phyloP scores from a whole-genome alignment of 1,140 invertebrate genomes.

The Dendrolimus kikuchii region DNA sequence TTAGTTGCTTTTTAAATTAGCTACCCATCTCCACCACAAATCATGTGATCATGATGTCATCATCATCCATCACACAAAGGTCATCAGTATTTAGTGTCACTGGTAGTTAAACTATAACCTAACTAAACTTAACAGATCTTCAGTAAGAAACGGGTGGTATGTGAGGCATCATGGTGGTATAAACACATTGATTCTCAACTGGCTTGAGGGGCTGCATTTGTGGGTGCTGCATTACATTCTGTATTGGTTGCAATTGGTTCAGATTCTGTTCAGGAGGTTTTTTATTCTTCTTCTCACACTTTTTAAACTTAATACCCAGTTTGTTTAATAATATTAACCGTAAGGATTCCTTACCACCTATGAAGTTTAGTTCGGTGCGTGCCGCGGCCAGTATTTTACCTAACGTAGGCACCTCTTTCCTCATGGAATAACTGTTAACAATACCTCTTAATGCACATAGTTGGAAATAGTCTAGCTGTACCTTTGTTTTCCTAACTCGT shows the following conservation, averaged over 20 bases:
- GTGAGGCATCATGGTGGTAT: conserved; percentile 56
- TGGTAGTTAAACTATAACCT: too few relatives aligned
- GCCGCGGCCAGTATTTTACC: conserved; percentile 58
- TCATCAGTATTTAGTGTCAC: too few relatives aligned
- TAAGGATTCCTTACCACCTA: conserved; percentile 57
- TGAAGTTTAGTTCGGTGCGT: conserved; percentile 53
- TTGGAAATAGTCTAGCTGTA: conserved; percentile 61
- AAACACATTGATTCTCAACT: conserved; percentile 53
- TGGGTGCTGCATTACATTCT: conserved; percentile 36
- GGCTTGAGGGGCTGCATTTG: conserved; percentile 54
- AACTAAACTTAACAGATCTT: conserved; percentile 2
- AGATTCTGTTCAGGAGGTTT: conserved; percentile 39
- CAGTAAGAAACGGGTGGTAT: conserved; percentile 60
- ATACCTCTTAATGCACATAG: conserved; percentile 54
- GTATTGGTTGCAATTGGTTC: conserved; percentile 12
- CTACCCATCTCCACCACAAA: neutral
- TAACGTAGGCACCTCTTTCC: conserved; percentile 59
- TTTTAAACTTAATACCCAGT: conserved; percentile 64
- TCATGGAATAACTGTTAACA: conserved; percentile 49
- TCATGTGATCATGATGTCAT: too few relatives aligned
- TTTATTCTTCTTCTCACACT: conserved; percentile 62
- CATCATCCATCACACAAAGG: too few relatives aligned
- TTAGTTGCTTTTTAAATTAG: neutral
- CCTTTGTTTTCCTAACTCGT: conserved; percentile 56
- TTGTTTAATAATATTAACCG: conserved; percentile 61